Base-by-base conservation (phyloP, 2,113 vertebrate species). In the Buteo buteo region DNA sequence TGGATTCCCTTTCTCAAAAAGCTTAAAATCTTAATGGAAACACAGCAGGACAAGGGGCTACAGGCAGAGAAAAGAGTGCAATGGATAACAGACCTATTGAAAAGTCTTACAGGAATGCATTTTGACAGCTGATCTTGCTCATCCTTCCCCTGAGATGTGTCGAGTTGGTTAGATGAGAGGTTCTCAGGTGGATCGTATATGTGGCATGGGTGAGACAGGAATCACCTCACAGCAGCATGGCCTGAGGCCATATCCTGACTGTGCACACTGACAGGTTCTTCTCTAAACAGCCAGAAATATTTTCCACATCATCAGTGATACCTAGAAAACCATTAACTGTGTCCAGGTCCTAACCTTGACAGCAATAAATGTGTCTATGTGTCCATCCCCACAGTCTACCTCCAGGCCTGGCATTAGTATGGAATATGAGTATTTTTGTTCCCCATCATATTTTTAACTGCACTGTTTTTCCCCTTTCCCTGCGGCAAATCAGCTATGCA, bases 41-140 rank as follows among this genome's bases (percentile, higher is more conserved):
- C 45, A 31, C 19, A 81, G n/a, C 31, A 69, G 61, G 84, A 54
- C 79, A 91, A 88, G 58, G 44, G 20, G 45, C 12, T 76, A 31
- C 8, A 80, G 74, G 29, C 16, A 42, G 34, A 79, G n/a, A 86
- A 38, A 66, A 70, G 29, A 59, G 25, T 32, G 44, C 13, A 42
- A 2, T 36, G 54, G 45, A 76, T 88, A 71, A 61, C 62, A 86
- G 74, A 50, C 19, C 14, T 12, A 61, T 57, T 92, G 79, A 95
- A 94, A 93, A 32, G 28, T 44, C 74, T 90, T 76, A 21, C 62
- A 72, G 44, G 47, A 82, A 92, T 47, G 45, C 4, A 34, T 86
- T 84, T 85, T 82, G 92, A 65, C 94, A 95, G 79, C 49, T 88
- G 74, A 92, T 95, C 92, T 93, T 94, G 79, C 62, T 92, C 82